Percentiles rank a stretch among this genome's conserved stretches.
These are phyloP conservation scores for Adela reaumurella DNA, from an alignment of 2,888 invertebrate species.

Conservation along the genomic window DNA sequence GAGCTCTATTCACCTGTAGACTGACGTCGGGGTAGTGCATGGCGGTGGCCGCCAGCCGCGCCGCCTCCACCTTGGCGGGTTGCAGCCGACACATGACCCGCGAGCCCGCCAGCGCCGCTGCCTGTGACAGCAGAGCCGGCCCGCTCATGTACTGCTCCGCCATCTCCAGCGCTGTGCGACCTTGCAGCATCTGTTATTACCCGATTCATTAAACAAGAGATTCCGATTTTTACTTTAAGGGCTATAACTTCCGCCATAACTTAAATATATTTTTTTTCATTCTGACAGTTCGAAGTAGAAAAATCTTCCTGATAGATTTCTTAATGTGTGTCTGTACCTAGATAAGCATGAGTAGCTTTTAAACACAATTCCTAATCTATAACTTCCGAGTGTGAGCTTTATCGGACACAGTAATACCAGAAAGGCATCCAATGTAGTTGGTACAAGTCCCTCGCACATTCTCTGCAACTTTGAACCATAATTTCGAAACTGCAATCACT, in stretches of 20 bases:
- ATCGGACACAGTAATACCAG: too few species aligned
- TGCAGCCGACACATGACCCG: constrained; percentile 75
- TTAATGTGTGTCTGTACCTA: too few species aligned
- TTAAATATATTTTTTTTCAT: background rate
- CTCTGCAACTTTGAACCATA: too few species aligned
- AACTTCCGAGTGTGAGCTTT: too few species aligned
- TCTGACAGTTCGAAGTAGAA: too few species aligned
- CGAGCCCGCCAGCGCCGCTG: constrained; percentile 78
- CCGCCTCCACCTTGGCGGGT: constrained; percentile 37
- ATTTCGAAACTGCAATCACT: too few species aligned
- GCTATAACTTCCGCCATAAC: background rate
- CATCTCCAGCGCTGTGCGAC: constrained; percentile 58
- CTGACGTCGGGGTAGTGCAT: constrained; percentile 26
- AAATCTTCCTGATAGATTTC: background rate
- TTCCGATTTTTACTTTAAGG: too few species aligned
- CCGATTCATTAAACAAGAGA: too few species aligned
- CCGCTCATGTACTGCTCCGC: constrained; percentile 67
- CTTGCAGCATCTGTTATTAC: constrained; percentile 38
- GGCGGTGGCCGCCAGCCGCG: constrained; percentile 27
- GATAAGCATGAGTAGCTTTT: too few species aligned
- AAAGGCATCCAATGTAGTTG: too few species aligned
- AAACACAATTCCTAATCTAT: too few species aligned
- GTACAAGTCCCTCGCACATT: too few species aligned
- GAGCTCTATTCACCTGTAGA: constrained; percentile 37
- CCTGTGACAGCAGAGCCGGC: constrained; percentile 60